Evolutionary conservation across 2,797 vertebrate species (phyloP).

Genomic region (Oreortyx pictus): DNA sequence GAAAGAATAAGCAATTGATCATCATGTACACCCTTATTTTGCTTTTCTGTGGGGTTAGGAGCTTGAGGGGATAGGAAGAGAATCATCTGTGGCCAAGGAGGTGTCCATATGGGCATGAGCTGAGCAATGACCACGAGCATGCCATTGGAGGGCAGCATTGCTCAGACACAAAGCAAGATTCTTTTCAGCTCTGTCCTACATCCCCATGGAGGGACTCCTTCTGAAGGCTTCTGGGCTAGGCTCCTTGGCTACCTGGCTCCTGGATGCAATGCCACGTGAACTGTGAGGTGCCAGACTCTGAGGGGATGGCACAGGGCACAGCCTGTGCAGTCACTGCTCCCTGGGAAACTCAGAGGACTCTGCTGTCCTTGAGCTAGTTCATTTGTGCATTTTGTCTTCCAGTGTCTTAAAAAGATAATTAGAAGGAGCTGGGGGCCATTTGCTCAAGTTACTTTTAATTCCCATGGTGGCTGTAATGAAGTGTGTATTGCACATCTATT

Average conservation of each 20-base stretch:
- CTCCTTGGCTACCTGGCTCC: rapidly evolving
- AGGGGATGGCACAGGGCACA: rapidly evolving
- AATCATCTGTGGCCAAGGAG: rapidly evolving
- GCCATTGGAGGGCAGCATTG: constrained; percentile 62
- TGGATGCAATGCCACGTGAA: rapidly evolving
- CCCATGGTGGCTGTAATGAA: constrained; percentile 14
- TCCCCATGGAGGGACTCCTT: not conserved
- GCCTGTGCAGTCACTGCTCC: not conserved
- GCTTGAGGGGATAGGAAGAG: not conserved
- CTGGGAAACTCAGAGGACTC: not conserved
- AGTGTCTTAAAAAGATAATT: constrained; percentile 46
- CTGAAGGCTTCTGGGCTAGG: not conserved
- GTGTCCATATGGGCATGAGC: not conserved
- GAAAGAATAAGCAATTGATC: rapidly evolving
- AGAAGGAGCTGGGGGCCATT: constrained; percentile 17
- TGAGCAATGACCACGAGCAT: not conserved
- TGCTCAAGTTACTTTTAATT: constrained; percentile 61
- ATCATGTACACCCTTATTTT: rapidly evolving
- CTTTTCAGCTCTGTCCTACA: not conserved
- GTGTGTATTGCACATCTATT: constrained; percentile 51
- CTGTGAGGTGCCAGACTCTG: not conserved
- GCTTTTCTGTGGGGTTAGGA: rapidly evolving
- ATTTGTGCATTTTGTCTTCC: not conserved
- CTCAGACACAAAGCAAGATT: not conserved
- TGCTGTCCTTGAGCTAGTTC: not conserved